phyloP scores from a whole-genome alignment of 2,797 vertebrate genomes.

The Cetoscarus ocellatus region DNA sequence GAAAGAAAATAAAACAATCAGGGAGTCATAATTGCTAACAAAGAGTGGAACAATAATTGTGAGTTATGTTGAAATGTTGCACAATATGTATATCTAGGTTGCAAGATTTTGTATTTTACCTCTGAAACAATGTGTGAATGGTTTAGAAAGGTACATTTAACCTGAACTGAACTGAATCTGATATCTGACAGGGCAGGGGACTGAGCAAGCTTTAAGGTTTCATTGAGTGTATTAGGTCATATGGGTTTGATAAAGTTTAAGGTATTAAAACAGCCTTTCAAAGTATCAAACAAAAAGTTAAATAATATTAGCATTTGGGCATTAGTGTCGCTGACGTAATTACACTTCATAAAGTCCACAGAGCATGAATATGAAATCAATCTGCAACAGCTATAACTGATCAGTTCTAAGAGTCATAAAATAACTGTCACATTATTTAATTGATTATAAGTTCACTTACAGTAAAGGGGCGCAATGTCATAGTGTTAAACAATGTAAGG shows the following conservation, averaged over 20 bases:
- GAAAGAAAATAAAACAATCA: background rate
- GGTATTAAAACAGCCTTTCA: constrained; percentile 58
- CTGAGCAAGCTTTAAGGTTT: constrained; percentile 18
- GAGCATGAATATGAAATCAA: too few relatives aligned
- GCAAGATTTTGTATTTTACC: background rate
- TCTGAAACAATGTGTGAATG: constrained; percentile 17
- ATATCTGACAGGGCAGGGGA: constrained; percentile 12
- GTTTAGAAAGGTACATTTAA: constrained; percentile 35
- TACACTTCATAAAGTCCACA: too few relatives aligned
- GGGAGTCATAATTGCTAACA: constrained; percentile 15
- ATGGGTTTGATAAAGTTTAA: constrained; percentile 29
- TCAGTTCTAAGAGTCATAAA: too few relatives aligned
- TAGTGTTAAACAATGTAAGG: too few relatives aligned
- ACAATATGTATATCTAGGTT: constrained; percentile 1
- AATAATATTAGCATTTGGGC: constrained; percentile 46
- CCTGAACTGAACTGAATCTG: constrained; percentile 32
- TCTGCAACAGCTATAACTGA: too few relatives aligned
- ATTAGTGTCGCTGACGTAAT: constrained; percentile 48
- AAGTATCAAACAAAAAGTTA: constrained; percentile 51
- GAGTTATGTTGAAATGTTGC: background rate
- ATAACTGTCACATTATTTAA: too few relatives aligned
- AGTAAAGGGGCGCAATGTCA: too few relatives aligned
- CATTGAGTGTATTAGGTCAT: constrained; percentile 45
- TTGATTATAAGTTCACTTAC: too few relatives aligned
- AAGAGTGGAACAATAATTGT: constrained; percentile 6